Base-by-base conservation (phyloP, 2,797 vertebrate species). In the Lepilemur ruficaudatus region DNA sequence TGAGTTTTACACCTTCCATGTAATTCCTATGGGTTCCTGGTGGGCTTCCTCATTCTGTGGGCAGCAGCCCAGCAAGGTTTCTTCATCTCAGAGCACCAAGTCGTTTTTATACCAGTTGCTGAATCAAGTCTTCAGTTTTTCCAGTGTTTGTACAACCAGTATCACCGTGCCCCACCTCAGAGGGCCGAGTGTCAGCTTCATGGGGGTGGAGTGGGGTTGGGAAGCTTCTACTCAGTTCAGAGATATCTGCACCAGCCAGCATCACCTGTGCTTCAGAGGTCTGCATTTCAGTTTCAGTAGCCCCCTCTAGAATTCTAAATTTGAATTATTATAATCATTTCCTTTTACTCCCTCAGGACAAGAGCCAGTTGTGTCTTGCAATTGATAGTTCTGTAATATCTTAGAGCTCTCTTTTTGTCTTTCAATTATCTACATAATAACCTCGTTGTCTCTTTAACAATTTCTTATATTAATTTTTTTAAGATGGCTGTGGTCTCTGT, bases 201-300 rank as follows among this genome's bases (percentile, higher is more conserved):
- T 1, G 7, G 22, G 23, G 7, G 12, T 63, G 20, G 28, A 5
- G 2, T 2, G 1, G 15, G 4, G 10, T 79, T 57, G 13, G 1
- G n/a, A 1, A 5, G 30, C 3, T 69, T 70, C 30, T n/a, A 23
- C 7, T n/a, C 15, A 28, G 2, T 18, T 41, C 6, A 67, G 30
- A 35, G 11, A 43, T 13, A 35, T 0, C 11, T 22, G 4, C 18
- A 17, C 4, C 43, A 59, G 7, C 4, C 17, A 65, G 30, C 38
- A 46, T 65, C 12, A 30, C 17, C 35, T 70, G 2, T 43, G 55
- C 14, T 35, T 92, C 30, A 87, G 41, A 73, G 14, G 28, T 61
- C 48, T 75, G 38, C 25, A 35, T 41, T 89, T 94, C 14, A 7
- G 50, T 25, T 61, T 46, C 5, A 23, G 13, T 38, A 25, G 0